A percentile compares a stretch with the other conserved stretches of the same genome.
Evolutionary conservation across 2,888 invertebrate species (phyloP).

Genomic region (Holacanthella duospinosa): DNA sequence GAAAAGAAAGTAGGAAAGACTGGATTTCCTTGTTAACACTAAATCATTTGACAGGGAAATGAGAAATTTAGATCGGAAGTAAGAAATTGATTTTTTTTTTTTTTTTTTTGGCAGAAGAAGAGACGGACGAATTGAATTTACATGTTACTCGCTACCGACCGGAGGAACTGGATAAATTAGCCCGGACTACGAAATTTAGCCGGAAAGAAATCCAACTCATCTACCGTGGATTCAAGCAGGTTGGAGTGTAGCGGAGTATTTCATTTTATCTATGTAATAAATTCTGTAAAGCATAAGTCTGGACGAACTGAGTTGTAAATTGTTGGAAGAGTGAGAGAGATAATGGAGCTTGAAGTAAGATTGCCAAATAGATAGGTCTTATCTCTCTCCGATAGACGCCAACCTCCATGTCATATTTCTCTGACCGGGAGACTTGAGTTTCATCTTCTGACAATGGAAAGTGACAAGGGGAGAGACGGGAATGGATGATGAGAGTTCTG

Average conservation of each 20-base stretch:
- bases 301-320: background rate
- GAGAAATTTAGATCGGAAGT: background rate
- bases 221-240: slow-evolving; percentile 84
- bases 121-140: slow-evolving; percentile 55
- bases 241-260: slow-evolving; percentile 39
- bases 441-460: background rate
- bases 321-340: background rate
- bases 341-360: background rate
- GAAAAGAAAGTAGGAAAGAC: too few relatives aligned
- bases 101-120: slow-evolving; percentile 60
- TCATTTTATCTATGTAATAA: background rate
- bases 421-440: background rate
- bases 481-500: too few relatives aligned
- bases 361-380: background rate
- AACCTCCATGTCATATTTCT: background rate
- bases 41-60: background rate
- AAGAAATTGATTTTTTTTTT: slow-evolving; percentile 6
- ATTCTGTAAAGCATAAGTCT: background rate
- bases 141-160: slow-evolving; percentile 60
- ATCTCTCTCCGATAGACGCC: background rate
- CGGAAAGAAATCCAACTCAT: slow-evolving; percentile 77
- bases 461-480: background rate
- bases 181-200: slow-evolving; percentile 66
- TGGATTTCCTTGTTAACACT: too few relatives aligned
- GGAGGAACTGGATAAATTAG: slow-evolving; percentile 65